Conservation (phyloP, 2,888 invertebrate species). For the Oscheius sp. region DNA sequence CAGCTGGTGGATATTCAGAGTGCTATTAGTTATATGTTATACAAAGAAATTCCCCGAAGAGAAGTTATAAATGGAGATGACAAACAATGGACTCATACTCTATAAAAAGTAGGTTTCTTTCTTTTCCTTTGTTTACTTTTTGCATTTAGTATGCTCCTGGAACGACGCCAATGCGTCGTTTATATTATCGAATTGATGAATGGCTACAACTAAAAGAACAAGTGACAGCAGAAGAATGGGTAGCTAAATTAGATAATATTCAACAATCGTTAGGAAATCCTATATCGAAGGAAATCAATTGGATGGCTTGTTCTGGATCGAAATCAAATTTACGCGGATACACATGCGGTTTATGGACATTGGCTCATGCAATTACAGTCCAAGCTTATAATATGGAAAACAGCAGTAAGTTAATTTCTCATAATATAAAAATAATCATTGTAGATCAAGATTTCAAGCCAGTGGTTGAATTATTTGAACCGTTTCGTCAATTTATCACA, state of each 20-base stretch:
- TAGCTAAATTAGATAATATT: constrained; percentile 71
- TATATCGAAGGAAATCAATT: constrained; percentile 74
- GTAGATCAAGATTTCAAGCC: constrained; percentile 74
- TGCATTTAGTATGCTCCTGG: constrained; percentile 82
- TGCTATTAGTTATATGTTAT: constrained; percentile 84
- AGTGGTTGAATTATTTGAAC: constrained; percentile 81
- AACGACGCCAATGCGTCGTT: constrained; percentile 80
- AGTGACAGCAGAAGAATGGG: constrained; percentile 74
- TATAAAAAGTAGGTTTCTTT: constrained; percentile 77
- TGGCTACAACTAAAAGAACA: constrained; percentile 75
- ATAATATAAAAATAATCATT: constrained; percentile 5
- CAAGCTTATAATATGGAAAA: constrained; percentile 78
- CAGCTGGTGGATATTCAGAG: constrained; percentile 90
- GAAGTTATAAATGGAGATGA: constrained; percentile 82
- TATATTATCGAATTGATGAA: constrained; percentile 79
- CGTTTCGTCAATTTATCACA: constrained; percentile 88
- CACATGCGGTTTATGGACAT: constrained; percentile 92
- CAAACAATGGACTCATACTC: constrained; percentile 81
- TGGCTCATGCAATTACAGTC: constrained; percentile 91
- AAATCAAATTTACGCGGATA: constrained; percentile 81
- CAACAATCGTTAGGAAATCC: constrained; percentile 71
- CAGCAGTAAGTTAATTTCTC: constrained; percentile 58
- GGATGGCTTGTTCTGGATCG: constrained; percentile 87
- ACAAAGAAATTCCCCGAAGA: constrained; percentile 82
- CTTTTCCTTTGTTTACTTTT: too few relatives aligned